These are phyloP conservation scores for Rhinichthys osculus DNA, from an alignment of 2,797 vertebrate genomes.

Conservation along the genomic window DNA sequence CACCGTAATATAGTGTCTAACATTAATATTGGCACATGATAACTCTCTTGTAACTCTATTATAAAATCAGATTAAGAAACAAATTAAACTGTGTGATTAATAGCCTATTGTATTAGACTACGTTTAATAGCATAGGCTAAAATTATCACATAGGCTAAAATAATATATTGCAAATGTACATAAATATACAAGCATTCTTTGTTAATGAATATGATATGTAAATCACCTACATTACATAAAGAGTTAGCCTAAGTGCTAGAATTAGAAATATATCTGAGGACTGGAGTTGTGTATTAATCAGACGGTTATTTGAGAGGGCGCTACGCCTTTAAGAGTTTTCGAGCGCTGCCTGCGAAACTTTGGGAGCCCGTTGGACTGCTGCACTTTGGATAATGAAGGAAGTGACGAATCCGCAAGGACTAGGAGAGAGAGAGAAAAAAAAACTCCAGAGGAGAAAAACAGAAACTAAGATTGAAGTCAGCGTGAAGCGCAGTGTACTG, in stretches of 20 bases:
- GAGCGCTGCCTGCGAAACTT: slow-evolving; percentile 77
- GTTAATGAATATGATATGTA: not conserved
- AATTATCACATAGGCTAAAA: not conserved
- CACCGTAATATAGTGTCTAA: too few relatives aligned
- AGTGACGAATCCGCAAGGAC: slow-evolving; percentile 82
- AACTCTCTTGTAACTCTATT: not conserved
- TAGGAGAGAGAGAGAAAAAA: slow-evolving; percentile 50
- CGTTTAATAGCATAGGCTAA: not conserved
- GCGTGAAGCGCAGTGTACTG: slow-evolving; percentile 56
- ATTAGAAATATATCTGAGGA: not conserved
- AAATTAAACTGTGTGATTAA: not conserved
- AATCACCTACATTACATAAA: not conserved
- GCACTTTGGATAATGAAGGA: slow-evolving; percentile 81
- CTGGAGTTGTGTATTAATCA: not conserved
- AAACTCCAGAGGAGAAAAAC: slow-evolving; percentile 62
- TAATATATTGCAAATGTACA: not conserved
- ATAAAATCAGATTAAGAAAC: not conserved
- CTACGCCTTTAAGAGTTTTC: slow-evolving; percentile 87
- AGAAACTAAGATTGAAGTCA: slow-evolving; percentile 68
- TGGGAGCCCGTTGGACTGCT: slow-evolving; percentile 71
- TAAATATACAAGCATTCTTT: not conserved
- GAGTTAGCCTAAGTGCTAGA: not conserved
- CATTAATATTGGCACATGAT: not conserved
- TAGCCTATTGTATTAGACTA: too few relatives aligned
- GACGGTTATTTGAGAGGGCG: slow-evolving; percentile 52